Base-by-base conservation (phyloP, 37 sponge, comb jelly and placozoan genomes). In the Cladorhizidae sp. region DNA sequence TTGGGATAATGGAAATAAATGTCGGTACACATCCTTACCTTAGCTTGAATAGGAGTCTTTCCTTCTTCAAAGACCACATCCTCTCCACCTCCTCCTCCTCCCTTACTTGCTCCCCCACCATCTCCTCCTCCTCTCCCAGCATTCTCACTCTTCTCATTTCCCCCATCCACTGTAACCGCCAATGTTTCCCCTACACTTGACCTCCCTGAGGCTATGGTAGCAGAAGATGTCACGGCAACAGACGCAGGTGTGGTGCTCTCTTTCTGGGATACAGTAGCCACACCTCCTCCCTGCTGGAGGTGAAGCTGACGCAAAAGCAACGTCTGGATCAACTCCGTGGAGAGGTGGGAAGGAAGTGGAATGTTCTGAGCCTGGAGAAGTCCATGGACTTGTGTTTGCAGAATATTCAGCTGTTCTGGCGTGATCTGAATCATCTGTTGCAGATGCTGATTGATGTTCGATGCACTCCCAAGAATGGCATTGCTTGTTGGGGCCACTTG, bases 351-450 rank as follows among this genome's bases (percentile, higher is more conserved):
- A 0, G 89, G 89, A 28, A 88, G 65, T 33, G 52, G 21, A 42
- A 74, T 54, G 65, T 88, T 63, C 55, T 88, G 70, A 1, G 54
- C 26, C 22, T 57, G 61, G 3, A 88, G 40, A 0, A 88, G 73
- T 32, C 83, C 84, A 28, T 22, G 59, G 39, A 87, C 68, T 43
- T 77, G 75, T 18, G 59, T 20, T 42, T 88, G 84, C 5, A 88
- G n/a, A 35, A 83, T 43, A 40, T 77, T 70, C 15, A 88, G 65
- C 42, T 88, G 89, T 18, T 88, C 83, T 3, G 83, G 56, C 0
- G 89, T 40, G 22, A 88, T 29, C 29, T 81, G 76, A 35, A 76
- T 0, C 12, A n/a, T 12, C 18, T 70, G 72, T 15, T 57, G 58
- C 38, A 49, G 68, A 50, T 78, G 78, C 36, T 39, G 52, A 17